phyloP scores from a whole-genome alignment of 2,113 vertebrate genomes.

The Trogon melanurus region DNA sequence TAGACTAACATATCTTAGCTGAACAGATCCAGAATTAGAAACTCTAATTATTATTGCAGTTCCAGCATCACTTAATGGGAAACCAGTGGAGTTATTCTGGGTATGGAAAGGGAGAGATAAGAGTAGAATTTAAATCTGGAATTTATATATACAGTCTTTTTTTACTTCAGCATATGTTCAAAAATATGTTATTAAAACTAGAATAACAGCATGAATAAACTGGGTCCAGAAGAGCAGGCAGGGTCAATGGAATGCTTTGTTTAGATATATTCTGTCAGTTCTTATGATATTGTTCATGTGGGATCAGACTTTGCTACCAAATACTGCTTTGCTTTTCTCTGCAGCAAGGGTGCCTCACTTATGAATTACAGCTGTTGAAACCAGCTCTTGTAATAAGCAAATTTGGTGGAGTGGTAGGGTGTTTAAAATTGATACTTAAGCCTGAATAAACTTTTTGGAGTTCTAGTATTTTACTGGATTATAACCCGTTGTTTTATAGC shows the following conservation, averaged over 20 bases:
- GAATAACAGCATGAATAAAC: not conserved
- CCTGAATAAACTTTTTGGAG: conserved; percentile 61
- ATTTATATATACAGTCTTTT: not conserved
- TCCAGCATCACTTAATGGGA: not conserved
- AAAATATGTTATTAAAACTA: not conserved
- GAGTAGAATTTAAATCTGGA: not conserved
- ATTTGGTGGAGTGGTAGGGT: conserved; percentile 17
- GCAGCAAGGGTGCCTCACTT: not conserved
- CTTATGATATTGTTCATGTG: not conserved
- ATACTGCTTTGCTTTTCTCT: not conserved
- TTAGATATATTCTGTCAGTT: not conserved
- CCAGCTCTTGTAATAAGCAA: conserved; percentile 18
- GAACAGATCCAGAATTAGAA: not conserved
- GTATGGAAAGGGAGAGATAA: not conserved
- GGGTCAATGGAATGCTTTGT: not conserved
- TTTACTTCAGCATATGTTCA: not conserved
- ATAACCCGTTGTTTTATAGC: conserved; percentile 64
- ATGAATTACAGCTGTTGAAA: conserved; percentile 2
- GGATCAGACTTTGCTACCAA: not conserved
- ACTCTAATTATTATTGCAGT: not conserved
- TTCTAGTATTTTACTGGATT: conserved; percentile 61
- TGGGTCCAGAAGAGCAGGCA: not conserved
- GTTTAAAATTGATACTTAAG: conserved; percentile 63
- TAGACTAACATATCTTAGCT: not conserved
- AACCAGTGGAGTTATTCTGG: not conserved